Conservation (phyloP, 2,888 invertebrate species). For the Rhorus exstirpatorius region DNA sequence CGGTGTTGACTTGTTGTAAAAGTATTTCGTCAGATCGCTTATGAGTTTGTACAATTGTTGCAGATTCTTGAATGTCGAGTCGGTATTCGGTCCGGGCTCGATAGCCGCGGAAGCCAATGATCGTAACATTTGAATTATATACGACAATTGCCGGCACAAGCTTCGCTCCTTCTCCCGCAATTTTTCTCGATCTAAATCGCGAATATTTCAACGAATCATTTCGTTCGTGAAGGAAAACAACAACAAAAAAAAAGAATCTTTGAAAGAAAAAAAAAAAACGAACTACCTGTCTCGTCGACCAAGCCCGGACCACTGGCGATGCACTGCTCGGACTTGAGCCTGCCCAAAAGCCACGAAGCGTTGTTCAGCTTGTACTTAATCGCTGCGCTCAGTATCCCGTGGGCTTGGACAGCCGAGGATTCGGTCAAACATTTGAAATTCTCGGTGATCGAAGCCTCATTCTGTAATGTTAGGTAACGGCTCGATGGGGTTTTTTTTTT, state of each 20-base stretch:
- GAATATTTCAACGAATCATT: background rate
- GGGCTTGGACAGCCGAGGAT: conserved; percentile 81
- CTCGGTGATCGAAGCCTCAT: conserved; percentile 59
- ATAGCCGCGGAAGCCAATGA: conserved; percentile 87
- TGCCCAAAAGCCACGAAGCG: conserved; percentile 78
- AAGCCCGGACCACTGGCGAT: conserved; percentile 72
- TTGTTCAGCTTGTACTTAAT: conserved; percentile 83
- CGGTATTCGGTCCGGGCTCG: conserved; percentile 87
- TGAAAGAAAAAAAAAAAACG: conserved; percentile 26
- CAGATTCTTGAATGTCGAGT: conserved; percentile 87
- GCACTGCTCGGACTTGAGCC: conserved; percentile 82
- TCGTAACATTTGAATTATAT: conserved; percentile 87
- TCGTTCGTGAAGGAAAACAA: background rate
- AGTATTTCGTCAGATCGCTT: conserved; percentile 88
- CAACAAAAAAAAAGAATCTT: too few species aligned
- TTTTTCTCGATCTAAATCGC: conserved; percentile 83
- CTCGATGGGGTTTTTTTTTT: too few species aligned
- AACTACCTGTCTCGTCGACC: conserved; percentile 76
- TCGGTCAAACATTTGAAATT: conserved; percentile 84
- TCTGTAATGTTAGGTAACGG: conserved; percentile 67
- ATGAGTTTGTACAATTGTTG: conserved; percentile 87
- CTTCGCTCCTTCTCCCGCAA: conserved; percentile 87
- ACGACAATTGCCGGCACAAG: conserved; percentile 88
- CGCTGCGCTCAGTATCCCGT: conserved; percentile 83
- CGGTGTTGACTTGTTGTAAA: conserved; percentile 86